These are phyloP conservation scores for Diploscapter pachys DNA, from an alignment of 1,140 invertebrate species.

Conservation along the genomic window DNA sequence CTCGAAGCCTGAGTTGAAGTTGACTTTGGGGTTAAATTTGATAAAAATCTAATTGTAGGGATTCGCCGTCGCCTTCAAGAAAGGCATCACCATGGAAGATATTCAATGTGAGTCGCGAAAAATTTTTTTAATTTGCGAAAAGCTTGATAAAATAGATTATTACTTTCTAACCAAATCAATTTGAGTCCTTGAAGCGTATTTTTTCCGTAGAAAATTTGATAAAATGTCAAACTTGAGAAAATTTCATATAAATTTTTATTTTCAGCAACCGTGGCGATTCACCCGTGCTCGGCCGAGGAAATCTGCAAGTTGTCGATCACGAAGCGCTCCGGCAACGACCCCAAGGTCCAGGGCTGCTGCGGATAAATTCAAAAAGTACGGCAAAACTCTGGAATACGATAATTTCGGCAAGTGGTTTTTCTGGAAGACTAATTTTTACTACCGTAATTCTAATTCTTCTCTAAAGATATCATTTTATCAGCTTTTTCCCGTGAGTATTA, in stretches of 20 bases:
- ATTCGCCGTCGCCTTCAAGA: conserved; percentile 49
- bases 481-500: no score
- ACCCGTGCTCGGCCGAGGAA: conserved; percentile 52
- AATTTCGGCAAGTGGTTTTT: no score
- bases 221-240: conserved; percentile 21
- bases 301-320: conserved; percentile 49
- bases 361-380: conserved; percentile 35
- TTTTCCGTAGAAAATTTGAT: background rate
- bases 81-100: conserved; percentile 6
- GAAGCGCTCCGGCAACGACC: conserved; percentile 39
- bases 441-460: no score
- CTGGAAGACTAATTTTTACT: no score
- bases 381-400: no score
- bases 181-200: no score
- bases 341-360: conserved; percentile 43
- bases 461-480: no score
- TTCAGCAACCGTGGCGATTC: conserved; percentile 47
- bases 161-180: no score
- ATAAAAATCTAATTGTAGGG: conserved; percentile 20
- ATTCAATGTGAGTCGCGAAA: conserved; percentile 23
- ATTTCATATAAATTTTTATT: background rate
- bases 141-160: no score
- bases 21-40: no score
- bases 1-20: background rate
- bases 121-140: conserved; percentile 11